These are phyloP conservation scores for Charaxes varanes DNA, from an alignment of 1,140 invertebrate genomes.

Conservation along the genomic window DNA sequence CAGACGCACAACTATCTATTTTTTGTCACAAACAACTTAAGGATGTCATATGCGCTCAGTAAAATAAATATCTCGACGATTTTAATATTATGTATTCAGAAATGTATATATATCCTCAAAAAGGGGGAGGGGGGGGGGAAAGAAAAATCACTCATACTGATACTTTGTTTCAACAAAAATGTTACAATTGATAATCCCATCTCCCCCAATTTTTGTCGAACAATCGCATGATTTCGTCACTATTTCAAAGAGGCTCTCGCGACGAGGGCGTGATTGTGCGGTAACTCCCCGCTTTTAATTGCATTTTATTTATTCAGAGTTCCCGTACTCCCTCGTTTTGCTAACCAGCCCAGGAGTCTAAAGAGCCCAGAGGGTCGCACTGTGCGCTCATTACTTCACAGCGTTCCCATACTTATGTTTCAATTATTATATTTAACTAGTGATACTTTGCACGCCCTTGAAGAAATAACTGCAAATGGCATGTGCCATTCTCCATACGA, in stretches of 20 bases:
- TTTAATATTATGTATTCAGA: neutral
- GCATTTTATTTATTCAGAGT: constrained; percentile 66
- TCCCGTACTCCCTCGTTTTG: constrained; percentile 28
- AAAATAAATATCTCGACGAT: too few species aligned
- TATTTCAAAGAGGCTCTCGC: constrained; percentile 32
- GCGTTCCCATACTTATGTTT: constrained; percentile 6
- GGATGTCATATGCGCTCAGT: too few species aligned
- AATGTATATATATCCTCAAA: neutral
- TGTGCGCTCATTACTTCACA: constrained; percentile 40
- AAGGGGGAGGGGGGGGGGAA: too few species aligned
- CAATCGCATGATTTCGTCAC: constrained; percentile 31
- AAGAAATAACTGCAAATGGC: too few species aligned
- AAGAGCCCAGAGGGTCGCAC: constrained; percentile 24
- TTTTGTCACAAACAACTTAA: too few species aligned
- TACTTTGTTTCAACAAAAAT: neutral
- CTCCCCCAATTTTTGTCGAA: constrained; percentile 25
- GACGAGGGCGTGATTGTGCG: constrained; percentile 25
- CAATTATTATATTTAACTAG: constrained; percentile 19
- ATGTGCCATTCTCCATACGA: too few species aligned
- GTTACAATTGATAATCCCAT: constrained; percentile 39
- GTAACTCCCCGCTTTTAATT: constrained; percentile 47
- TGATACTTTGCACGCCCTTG: too few species aligned
- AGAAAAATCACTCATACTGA: too few species aligned
- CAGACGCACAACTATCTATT: too few species aligned
- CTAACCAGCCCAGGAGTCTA: constrained; percentile 30